Base-by-base conservation (phyloP, 2,113 vertebrate genomes). In the Cepphus grylle region DNA sequence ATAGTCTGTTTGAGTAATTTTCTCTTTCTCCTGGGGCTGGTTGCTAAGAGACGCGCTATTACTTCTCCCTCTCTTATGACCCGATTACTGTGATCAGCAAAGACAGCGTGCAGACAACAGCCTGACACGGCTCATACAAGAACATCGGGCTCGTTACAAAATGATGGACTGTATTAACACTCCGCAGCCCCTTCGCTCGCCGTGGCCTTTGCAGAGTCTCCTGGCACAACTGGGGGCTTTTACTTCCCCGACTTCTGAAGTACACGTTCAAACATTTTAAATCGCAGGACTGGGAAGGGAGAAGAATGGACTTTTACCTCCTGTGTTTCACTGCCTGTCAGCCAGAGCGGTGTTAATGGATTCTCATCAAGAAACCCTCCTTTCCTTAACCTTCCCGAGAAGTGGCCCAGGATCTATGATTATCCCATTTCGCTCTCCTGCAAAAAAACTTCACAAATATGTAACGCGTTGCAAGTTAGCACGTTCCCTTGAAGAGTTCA, bases 11-110 rank as follows among this genome's bases (percentile, higher is more conserved):
- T 96, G 97, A 98, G 95, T 93, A 98, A 98, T 98, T 97, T 97
- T 98, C 98, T 97, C 96, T 97, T 98, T 96, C 97, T 98, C 98
- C 97, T 96, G 97, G 97, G 97, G 96, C 86, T 97, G 96, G 98
- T 98, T 98, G 98, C 98, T 98, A 98, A 98, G 98, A 98, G 97
- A 98, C 97, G 40, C 21, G 50, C 94, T 97, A 97, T 97, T 98
- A 96, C 97, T 98, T 98, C 96, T 98, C 97, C 95, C 97, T 98
- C 97, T 98, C 97, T 97, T 96, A 97, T 97, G 98, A 98, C 98
- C 98, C 79, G 97, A 98, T 98, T 97, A 98, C 97, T 95, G 96
- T 97, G 96, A 98, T 98, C 97, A 97, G 98, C 97, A 97, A 96
- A 98, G 96, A 91, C 72, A 58, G 90, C 81, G 45, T 88, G 94